Evolutionary conservation across 1,140 invertebrate genomes (phyloP), one percentile per base, ranked within the genome.

Genomic region (Hycleus cichorii): DNA sequence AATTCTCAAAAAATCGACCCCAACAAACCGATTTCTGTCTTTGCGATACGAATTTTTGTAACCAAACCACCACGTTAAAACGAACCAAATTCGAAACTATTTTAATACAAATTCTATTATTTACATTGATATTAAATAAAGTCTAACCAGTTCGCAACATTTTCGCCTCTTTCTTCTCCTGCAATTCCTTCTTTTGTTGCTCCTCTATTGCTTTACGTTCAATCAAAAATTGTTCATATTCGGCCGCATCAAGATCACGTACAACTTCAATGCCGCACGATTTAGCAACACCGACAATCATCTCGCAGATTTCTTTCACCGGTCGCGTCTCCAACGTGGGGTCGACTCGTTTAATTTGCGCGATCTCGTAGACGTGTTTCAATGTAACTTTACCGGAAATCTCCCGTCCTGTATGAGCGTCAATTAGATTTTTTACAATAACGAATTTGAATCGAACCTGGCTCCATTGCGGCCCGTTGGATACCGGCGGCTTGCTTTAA

Each of bases 361-460:
- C 96, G 70, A 99, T 99, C 84, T 99, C 97, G 78, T 98, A 99
- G 32, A 99, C 75, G 78, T 99, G 97, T 75, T 97, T 98, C 0
- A 95, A 69, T 2, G 94, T 94, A 48, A 99, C 82, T 79, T 89
- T 96, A 0, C 97, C 97, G 68, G 85, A 81, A 11, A 87, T 76
- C 78, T 98, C 93, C 18, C 18, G 18, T 18, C 18, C 18, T 18
- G 18, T 18, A 2, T 18, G 18, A 18, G 18, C 18, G 18, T 18
- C 1, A 18, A 18, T 18, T 18, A 18, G 18, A 63, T 78, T 77
- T 9, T 78, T 89, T 90, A 66, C 59, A 80, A 78, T 50, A 64
- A 64, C 64, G 49, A 49, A 39, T 47, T 9, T 42, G 7, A 53
- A 45, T 47, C 12, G 45, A 58, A 85, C 90, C 81, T 67, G 82